Percentiles rank a stretch among this genome's conserved stretches.
Conservation (phyloP, 37 sponge, comb jelly and placozoan species). For the Axinella damicornis region DNA sequence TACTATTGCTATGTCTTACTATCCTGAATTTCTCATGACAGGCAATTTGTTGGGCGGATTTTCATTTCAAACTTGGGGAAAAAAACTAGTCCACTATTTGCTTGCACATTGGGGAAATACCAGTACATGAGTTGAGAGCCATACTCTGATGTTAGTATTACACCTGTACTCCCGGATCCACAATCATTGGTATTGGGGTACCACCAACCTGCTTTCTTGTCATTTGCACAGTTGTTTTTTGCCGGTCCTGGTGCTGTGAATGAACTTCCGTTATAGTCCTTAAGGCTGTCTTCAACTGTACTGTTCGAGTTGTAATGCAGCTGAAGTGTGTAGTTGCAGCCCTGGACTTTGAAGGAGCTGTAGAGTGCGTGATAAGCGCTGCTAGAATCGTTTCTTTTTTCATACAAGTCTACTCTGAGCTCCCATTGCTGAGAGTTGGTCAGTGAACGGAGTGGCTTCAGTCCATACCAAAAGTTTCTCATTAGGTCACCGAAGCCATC, state of each 20-base stretch:
- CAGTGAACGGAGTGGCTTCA: conserved; percentile 22
- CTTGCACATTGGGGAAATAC: too few species aligned
- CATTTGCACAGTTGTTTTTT: background rate
- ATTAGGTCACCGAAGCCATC: conserved; percentile 63
- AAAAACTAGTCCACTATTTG: too few species aligned
- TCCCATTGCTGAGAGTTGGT: conserved; percentile 36
- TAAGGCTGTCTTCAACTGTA: background rate
- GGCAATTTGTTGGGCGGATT: conserved; percentile 42
- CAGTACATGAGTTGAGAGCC: too few species aligned
- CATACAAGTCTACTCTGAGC: conserved; percentile 40
- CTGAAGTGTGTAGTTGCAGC: conserved; percentile 20
- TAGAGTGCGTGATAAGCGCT: conserved; percentile 10
- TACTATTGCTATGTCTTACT: too few species aligned
- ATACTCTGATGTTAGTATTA: background rate
- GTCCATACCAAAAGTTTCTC: conserved; percentile 54
- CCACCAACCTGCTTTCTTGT: conserved; percentile 60
- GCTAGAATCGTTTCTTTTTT: background rate
- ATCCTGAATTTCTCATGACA: background rate
- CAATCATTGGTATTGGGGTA: background rate
- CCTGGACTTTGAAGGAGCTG: background rate
- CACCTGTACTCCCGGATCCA: background rate
- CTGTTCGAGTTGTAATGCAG: background rate
- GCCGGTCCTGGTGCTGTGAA: background rate
- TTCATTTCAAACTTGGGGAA: conserved; percentile 23
- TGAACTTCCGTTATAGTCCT: background rate